Base-by-base conservation (phyloP, 2,888 invertebrate genomes). In the Athalia cordata region DNA sequence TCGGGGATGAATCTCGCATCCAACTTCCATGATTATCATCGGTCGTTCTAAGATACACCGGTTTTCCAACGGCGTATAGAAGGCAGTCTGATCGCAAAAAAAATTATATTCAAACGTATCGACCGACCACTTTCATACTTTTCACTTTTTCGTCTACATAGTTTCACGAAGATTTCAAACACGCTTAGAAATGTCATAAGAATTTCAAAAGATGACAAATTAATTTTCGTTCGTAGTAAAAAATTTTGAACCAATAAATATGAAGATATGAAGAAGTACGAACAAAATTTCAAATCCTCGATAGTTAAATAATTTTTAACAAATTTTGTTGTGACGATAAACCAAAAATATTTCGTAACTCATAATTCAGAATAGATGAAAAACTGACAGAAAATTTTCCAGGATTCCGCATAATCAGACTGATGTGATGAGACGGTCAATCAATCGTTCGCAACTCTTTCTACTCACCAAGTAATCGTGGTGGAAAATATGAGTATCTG, bases 31-130 rank as follows among this genome's bases (percentile, higher is more conserved):
- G 96, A 57, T 6, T 59, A 84, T 95, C 94, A 79, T 96, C 95
- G 80, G 95, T 95, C 81, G 93, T 94, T 52, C 96, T 94, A 87
- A 97, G 95, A 88, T 96, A 97, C 0, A 98, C 96, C 0, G 98
- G 98, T 86, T 98, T 98, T 0, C 98, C 98, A 68, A 99, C 96
- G 0, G 96, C 96, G 86, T 97, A 97, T 11, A 98, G 92, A 80
- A 95, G 94, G 86, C 98, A 98, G 89, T 96, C 98, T 96, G 90
- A 75, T n/a, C 29, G 29, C 2, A 29, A 50, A 2, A 5, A 62
- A 62, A 59, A 43, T 74, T 57, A 55, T 6, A 9, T 55, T 55
- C 6, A 4, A 11, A 9, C 55, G 5, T 4, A n/a, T 29, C 29
- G 29, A 29, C 29, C 29, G 29, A 29, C 0, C 29, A 29, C 1